Evolutionary conservation across 1,140 invertebrate species (phyloP), one percentile per base, ranked within the genome.

Genomic region (Anadara kagoshimensis): DNA sequence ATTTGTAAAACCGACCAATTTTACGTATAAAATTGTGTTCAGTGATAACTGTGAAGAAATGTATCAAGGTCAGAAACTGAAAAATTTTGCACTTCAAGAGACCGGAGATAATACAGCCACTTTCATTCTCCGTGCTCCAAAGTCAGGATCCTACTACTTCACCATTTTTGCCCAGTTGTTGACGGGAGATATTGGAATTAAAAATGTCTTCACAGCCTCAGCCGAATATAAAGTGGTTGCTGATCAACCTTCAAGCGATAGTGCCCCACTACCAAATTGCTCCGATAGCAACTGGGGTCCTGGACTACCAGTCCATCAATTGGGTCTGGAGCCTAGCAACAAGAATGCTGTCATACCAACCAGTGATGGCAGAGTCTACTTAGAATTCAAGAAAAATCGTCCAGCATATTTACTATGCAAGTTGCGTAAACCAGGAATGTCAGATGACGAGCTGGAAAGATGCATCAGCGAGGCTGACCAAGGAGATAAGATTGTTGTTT

Each of bases 241-340:
- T n/a, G 87, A 89, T 59, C 62, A 75, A 5, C 66, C 80, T 20
- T 75, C 86, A 0, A 45, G 51, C 1, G 85, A 88, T 78, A 80
- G 86, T 5, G 72, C 62, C 11, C 88, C 88, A 1, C 81, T 88
- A 16, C 88, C 88, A 0, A 79, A 85, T 58, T 88, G 87, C 56
- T 88, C 87, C 0, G 88, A 89, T 79, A 85, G 86, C 54, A 88
- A 87, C 81, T 89, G 88, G 88, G 88, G 88, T 24, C 86, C 88
- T 3, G 86, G 87, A 12, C 75, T 84, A 20, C 85, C 87, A 7
- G 86, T 89, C 0, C 81, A 85, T 36, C 86, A 88, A 66, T 79
- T 88, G 11, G 88, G 87, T 7, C 73, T 89, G 41, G 80, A 84
- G 11, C 81, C 88, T n/a, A 84, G 54, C 36, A 76, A 81, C 5